Evolutionary conservation across 2,888 invertebrate species (phyloP).

Genomic region (Drosophila antonietae): DNA sequence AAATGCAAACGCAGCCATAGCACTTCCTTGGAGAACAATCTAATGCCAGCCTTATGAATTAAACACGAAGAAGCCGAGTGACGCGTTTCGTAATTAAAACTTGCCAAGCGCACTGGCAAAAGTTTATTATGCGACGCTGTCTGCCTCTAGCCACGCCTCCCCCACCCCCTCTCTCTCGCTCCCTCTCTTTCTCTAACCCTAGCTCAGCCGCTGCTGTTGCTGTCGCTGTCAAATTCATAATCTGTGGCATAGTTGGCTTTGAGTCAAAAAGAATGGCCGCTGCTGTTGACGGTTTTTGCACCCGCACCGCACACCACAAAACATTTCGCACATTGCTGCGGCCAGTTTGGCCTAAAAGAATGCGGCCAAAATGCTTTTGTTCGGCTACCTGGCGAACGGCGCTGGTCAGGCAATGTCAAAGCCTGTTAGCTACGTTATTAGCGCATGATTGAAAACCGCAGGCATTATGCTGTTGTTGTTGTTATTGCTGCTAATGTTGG

Average conservation of each 20-base stretch:
- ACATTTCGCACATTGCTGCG: conserved; percentile 16
- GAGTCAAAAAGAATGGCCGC: conserved; percentile 67
- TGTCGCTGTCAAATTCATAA: conserved; percentile 77
- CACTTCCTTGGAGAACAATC: conserved; percentile 51
- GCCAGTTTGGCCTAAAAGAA: conserved; percentile 25
- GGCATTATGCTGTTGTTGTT: not conserved
- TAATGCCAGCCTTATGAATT: conserved; percentile 62
- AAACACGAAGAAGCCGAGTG: conserved; percentile 42
- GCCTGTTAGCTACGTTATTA: conserved; percentile 57
- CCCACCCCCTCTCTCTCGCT: not conserved
- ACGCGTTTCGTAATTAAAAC: conserved; percentile 74
- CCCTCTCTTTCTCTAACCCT: too few species aligned
- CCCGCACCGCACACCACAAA: conserved; percentile 25
- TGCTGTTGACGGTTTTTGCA: conserved; percentile 68
- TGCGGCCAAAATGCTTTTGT: conserved; percentile 25
- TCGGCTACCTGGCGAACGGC: conserved; percentile 9
- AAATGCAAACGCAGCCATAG: conserved; percentile 57
- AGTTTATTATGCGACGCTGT: conserved; percentile 67
- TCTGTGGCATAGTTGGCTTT: conserved; percentile 61
- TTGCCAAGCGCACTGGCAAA: conserved; percentile 62
- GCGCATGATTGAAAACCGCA: conserved; percentile 71
- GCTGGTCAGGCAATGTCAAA: conserved; percentile 52
- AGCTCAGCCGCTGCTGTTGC: conserved; percentile 29
- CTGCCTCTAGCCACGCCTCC: not conserved
- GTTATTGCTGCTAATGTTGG: not conserved